Evolutionary conservation across 2,888 invertebrate genomes (phyloP), one percentile per base, ranked within the genome.

Genomic region (Proisotoma minuta): DNA sequence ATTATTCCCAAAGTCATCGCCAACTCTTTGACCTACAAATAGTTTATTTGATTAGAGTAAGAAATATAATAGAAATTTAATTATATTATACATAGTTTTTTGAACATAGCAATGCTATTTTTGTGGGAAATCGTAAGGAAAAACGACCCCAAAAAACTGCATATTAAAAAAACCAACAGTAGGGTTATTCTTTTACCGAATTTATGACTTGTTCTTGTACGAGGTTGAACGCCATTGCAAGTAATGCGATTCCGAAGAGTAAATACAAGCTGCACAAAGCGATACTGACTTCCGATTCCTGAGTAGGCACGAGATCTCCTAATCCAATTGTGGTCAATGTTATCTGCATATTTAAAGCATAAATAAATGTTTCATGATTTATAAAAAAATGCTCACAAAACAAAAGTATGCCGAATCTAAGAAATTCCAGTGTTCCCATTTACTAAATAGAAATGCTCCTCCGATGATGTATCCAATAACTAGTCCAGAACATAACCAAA

Each of bases 221-320:
- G 76, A 96, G 81, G 81, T 96, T 96, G 79, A 96, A 96, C 75
- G 92, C 92, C 96, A 96, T 97, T 27, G 95, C 95, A 69, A 96
- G 80, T 50, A 96, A 79, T 0, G 95, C 91, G 76, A 96, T 96
- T 5, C 96, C 96, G 77, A 96, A 94, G 48, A 97, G 82, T 68
- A 97, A 81, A 80, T 97, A 97, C 60, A 96, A 80, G 0, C 93
- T 93, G 75, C 93, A 94, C 58, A 94, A 82, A 0, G 93, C 93
- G 67, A 96, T 84, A 71, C 86, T 85, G 70, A 63, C 65, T 72
- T 73, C 50, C 22, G 68, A 63, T 65, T 74, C 28, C 60, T 66
- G 89, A 0, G 90, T 91, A 0, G 93, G 93, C 8, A 93, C 93
- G 75, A 91, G 88, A 77, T 94, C 93, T 0, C 93, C 93, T 75